Base-by-base conservation (phyloP, 2,888 invertebrate genomes). In the Dione vanillae region DNA sequence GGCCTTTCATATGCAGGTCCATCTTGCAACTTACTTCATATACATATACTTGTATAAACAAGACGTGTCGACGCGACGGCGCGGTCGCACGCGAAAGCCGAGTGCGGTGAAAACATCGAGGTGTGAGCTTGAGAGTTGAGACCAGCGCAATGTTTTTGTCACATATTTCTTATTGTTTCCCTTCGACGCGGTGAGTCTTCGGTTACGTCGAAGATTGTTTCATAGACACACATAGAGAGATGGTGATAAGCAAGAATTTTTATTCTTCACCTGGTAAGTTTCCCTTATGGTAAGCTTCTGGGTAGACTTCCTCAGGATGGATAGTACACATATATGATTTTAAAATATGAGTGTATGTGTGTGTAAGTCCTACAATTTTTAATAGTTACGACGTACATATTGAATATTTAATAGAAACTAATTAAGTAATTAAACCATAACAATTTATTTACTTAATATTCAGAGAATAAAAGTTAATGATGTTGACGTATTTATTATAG, bases 51-150 rank as follows among this genome's bases (percentile, higher is more conserved):
- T 52, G 8, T 52, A 14, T 27, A 27, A 27, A 14, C 2, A 52
- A 27, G 14, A 52, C 27, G 40, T 14, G 16, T n/a, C 6, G 20
- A 20, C 37, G 0, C 45, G n/a, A 5, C 37, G 20, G 19, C 6
- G 37, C 27, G 40, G 61, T 43, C 61, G 37, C 52, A 45, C 52
- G 68, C 43, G 68, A 68, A 68, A 61, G 61, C 61, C 51, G 19
- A 19, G 45, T 64, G 35, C 35, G 16, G 68, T 68, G 68, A 62
- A 68, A 67, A 40, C 59, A 43, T 41, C 35, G 8, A 61, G 51
- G 27, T 41, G 43, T 19, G 8, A 52, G 51, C 41, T 41, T 64
- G 64, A 5, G 64, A 64, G 27, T 41, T 64, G 64, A 5, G 64
- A 64, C 19, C 16, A 16, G 35, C 37, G 37, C 51, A 12, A 45